Percentiles rank a stretch among this genome's conserved stretches.
Conservation (phyloP, 2,113 vertebrate genomes). For the Phyllostomus hastatus region DNA sequence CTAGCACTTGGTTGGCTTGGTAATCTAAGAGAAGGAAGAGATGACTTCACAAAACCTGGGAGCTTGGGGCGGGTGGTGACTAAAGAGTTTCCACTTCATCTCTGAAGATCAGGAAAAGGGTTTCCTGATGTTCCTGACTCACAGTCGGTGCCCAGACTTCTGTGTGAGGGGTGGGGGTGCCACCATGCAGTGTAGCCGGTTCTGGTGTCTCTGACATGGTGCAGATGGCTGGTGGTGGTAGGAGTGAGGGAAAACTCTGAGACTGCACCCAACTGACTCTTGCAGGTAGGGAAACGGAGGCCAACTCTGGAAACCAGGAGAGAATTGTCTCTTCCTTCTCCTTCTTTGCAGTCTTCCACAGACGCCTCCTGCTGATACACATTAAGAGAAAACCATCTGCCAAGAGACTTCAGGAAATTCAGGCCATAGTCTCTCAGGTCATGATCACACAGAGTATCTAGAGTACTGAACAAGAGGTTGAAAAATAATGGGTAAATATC, state of each 20-base stretch:
- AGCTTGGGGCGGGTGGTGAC: accelerated
- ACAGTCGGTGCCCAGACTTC: not conserved
- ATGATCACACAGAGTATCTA: not conserved
- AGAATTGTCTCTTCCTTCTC: not conserved
- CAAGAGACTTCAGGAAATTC: not conserved
- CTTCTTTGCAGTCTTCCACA: not conserved
- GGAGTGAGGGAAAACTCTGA: not conserved
- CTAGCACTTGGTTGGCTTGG: not conserved
- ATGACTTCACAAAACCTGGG: not conserved
- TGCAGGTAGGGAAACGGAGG: accelerated
- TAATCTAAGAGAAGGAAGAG: not conserved
- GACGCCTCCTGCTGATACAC: not conserved
- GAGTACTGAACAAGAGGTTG: not conserved
- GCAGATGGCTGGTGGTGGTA: not conserved
- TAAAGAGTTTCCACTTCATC: not conserved
- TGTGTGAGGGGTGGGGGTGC: accelerated
- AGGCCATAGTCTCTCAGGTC: not conserved
- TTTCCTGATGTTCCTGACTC: not conserved
- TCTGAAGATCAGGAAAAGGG: not conserved
- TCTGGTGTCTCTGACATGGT: not conserved
- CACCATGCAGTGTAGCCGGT: not conserved
- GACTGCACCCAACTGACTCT: not conserved
- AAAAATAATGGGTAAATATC: not conserved
- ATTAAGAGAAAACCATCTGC: not conserved
- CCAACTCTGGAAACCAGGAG: not conserved